phyloP scores from a whole-genome alignment of 1,140 invertebrate genomes.

The Triops longicaudatus region DNA sequence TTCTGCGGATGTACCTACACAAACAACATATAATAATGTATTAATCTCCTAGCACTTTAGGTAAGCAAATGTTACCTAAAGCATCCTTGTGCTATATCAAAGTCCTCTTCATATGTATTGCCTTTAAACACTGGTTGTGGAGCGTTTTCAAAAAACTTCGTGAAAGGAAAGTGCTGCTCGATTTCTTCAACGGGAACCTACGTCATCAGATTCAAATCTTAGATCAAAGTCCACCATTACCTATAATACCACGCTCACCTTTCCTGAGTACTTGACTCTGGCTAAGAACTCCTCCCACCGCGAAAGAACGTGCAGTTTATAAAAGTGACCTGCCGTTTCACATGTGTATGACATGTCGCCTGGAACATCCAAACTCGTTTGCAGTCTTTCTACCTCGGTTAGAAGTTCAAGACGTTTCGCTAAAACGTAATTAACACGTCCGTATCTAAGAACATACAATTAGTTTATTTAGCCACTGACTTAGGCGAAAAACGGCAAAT shows the following conservation, averaged over 20 bases:
- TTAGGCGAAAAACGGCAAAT: slow-evolving; percentile 24
- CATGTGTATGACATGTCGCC: slow-evolving; percentile 96
- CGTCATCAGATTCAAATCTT: background rate
- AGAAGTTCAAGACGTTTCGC: slow-evolving; percentile 86
- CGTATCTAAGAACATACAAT: slow-evolving; percentile 61
- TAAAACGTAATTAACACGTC: slow-evolving; percentile 96
- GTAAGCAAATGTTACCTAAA: slow-evolving; percentile 54
- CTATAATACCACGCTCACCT: slow-evolving; percentile 33
- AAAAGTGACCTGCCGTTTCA: slow-evolving; percentile 93
- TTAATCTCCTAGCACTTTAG: background rate
- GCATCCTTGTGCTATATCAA: slow-evolving; percentile 86
- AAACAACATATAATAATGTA: slow-evolving; percentile 23
- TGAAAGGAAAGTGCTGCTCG: slow-evolving; percentile 80
- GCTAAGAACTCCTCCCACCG: slow-evolving; percentile 83
- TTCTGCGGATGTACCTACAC: slow-evolving; percentile 77
- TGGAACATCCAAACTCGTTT: slow-evolving; percentile 61
- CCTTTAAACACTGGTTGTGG: slow-evolving; percentile 86
- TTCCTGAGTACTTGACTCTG: slow-evolving; percentile 41
- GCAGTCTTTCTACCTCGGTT: slow-evolving; percentile 78
- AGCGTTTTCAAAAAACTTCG: slow-evolving; percentile 82
- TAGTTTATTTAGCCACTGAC: no score
- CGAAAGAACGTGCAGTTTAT: slow-evolving; percentile 73
- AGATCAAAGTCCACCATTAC: background rate
- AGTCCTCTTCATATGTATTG: slow-evolving; percentile 69
- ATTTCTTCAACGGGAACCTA: slow-evolving; percentile 39